phyloP scores from a whole-genome alignment of 2,888 invertebrate species.

The Hoplodrina blanda region DNA sequence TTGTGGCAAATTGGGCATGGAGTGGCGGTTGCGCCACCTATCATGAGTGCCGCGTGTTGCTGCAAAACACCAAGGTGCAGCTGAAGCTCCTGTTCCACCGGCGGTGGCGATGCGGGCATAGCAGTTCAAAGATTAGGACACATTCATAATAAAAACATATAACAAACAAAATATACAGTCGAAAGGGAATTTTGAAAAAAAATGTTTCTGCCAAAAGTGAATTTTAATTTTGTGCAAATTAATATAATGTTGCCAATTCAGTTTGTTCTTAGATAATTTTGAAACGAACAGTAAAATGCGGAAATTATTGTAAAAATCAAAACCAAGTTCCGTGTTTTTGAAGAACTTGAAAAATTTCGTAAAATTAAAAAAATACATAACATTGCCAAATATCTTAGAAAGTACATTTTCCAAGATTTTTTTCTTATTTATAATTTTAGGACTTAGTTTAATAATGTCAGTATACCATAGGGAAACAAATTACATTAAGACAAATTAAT shows the following conservation, averaged over 20 bases:
- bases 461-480: no score
- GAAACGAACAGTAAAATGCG: slow-evolving; percentile 53
- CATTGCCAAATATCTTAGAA: slow-evolving; percentile 2
- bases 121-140: slow-evolving; percentile 86
- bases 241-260: slow-evolving; percentile 40
- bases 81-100: slow-evolving; percentile 94
- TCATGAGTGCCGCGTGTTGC: slow-evolving; percentile 98
- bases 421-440: no score
- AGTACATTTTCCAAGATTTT: not conserved
- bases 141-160: slow-evolving; percentile 75
- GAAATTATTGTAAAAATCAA: slow-evolving; percentile 30
- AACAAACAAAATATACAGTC: slow-evolving; percentile 68
- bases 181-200: slow-evolving; percentile 79
- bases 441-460: no score
- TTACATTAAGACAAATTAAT: no score
- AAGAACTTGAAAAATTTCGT: not conserved
- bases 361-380: slow-evolving; percentile 12
- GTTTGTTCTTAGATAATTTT: slow-evolving; percentile 38
- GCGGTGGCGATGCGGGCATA: slow-evolving; percentile 86
- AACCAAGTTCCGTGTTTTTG: slow-evolving; percentile 18
- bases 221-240: slow-evolving; percentile 71
- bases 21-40: slow-evolving; percentile 97
- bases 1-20: slow-evolving; percentile 98
- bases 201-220: slow-evolving; percentile 69
- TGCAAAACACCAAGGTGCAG: slow-evolving; percentile 98